Evolutionary conservation across 23 tunicate species (phyloP).

Genomic region (Ascidia mentula): DNA sequence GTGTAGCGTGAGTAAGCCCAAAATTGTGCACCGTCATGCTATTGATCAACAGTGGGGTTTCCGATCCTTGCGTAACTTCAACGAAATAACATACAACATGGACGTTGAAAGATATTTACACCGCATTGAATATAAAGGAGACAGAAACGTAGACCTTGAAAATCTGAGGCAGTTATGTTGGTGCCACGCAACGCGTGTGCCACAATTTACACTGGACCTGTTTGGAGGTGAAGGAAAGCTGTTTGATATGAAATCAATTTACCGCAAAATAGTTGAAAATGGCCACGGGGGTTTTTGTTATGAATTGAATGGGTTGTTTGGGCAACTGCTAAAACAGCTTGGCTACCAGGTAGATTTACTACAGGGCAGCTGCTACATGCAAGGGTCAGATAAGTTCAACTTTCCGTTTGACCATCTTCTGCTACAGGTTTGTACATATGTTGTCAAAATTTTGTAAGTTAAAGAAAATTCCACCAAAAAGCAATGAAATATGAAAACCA

Average conservation of each 20-base stretch:
- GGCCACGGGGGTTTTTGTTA: constrained; percentile 28
- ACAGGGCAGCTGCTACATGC: neutral
- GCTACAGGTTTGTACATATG: neutral
- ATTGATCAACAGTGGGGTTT: neutral
- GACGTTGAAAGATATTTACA: constrained; percentile 24
- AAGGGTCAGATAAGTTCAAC: neutral
- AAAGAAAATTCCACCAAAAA: too few species aligned
- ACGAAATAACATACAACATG: neutral
- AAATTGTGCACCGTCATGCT: neutral
- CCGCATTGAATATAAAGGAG: constrained; percentile 17
- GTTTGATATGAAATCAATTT: neutral
- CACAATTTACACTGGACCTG: constrained; percentile 22
- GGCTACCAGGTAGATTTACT: constrained; percentile 5
- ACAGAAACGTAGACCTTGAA: neutral
- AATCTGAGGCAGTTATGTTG: constrained; percentile 19
- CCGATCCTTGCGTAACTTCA: neutral
- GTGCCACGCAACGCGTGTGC: constrained; percentile 20
- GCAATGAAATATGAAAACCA: neutral
- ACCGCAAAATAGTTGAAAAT: constrained; percentile 6
- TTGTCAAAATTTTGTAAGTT: too few species aligned
- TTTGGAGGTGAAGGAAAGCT: constrained; percentile 20
- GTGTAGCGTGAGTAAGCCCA: neutral
- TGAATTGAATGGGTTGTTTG: constrained; percentile 27
- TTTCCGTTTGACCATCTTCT: constrained; percentile 1
- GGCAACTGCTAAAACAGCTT: neutral